phyloP scores from a whole-genome alignment of 2,113 vertebrate genomes.

The Stercorarius parasiticus region DNA sequence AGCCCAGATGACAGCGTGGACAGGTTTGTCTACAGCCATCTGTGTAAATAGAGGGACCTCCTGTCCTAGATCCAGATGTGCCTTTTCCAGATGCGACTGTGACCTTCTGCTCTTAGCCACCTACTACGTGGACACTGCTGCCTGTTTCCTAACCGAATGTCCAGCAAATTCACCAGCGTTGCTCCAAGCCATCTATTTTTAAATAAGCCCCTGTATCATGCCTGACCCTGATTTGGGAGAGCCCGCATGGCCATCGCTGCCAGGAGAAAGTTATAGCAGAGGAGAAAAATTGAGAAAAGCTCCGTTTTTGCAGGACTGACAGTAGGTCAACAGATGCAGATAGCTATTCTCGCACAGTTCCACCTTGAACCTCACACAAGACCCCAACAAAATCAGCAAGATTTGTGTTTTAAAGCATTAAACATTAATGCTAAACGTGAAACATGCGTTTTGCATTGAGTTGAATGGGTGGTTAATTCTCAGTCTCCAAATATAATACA shows the following conservation, averaged over 20 bases:
- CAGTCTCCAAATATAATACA: slow-evolving; percentile 5
- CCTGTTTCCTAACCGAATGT: not conserved
- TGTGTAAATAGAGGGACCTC: not conserved
- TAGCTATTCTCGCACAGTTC: not conserved
- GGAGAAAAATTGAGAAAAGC: not conserved
- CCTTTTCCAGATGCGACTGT: slow-evolving; percentile 8
- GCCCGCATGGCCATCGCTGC: not conserved
- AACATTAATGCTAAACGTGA: not conserved
- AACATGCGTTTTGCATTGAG: not conserved
- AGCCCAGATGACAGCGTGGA: not conserved
- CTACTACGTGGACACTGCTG: not conserved
- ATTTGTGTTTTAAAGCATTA: not conserved
- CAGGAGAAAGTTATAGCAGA: fast-evolving
- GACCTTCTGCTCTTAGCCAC: slow-evolving; percentile 14
- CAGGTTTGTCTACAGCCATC: not conserved
- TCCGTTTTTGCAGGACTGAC: not conserved
- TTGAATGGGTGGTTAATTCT: not conserved
- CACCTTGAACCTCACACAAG: not conserved
- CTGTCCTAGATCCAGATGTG: not conserved
- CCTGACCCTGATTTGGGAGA: not conserved
- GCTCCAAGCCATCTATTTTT: not conserved
- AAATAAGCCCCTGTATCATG: not conserved
- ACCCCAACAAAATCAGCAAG: not conserved
- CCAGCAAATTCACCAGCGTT: not conserved
- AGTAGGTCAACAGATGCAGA: not conserved